Base-by-base conservation (phyloP, 1,140 invertebrate species). In the Solenopsis fugax region DNA sequence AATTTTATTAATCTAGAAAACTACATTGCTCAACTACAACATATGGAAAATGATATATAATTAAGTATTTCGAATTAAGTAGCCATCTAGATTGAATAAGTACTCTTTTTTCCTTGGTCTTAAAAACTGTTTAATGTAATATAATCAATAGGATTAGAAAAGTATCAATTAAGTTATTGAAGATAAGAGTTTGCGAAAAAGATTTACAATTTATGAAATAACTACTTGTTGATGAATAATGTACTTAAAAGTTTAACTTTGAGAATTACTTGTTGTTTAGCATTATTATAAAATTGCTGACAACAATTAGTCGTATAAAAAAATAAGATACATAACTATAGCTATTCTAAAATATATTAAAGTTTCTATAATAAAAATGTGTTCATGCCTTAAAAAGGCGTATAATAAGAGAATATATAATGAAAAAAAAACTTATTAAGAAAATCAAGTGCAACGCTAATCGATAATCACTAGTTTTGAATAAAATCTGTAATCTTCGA, bases 321-420 rank as follows among this genome's bases (percentile, higher is more conserved):
- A 84, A 48, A 18, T 84, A 84, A 84, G 41, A 34, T 41, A 52
- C 52, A 41, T 58, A 60, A 67, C 6, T 67, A 73, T 24, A 73
- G 12, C 52, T 50, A 37, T 69, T 54, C 50, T 72, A 45, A 81
- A 69, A 72, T 18, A n/a, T 24, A 69, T 50, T 60, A 84, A 73
- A 84, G 21, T 84, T 73, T 75, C 41, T 84, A 75, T 75, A 60
- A 73, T 82, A 73, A 84, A 84, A 84, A 75, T 84, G 80, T 84
- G 80, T 84, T 84, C 69, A 84, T 60, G 69, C 54, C 80, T 60
- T 37, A 50, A 13, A 75, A 37, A 24, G 41, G 54, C 54, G 4
- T 24, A 7, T 78, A 60, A 48, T 34, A 72, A 73, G 58, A 48
- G 13, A 58, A 50, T 82, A 50, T 82, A 58, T 82, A 73, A 60